phyloP scores from a whole-genome alignment of 2,888 invertebrate species.

The Poecilobothrus nobilitatus region DNA sequence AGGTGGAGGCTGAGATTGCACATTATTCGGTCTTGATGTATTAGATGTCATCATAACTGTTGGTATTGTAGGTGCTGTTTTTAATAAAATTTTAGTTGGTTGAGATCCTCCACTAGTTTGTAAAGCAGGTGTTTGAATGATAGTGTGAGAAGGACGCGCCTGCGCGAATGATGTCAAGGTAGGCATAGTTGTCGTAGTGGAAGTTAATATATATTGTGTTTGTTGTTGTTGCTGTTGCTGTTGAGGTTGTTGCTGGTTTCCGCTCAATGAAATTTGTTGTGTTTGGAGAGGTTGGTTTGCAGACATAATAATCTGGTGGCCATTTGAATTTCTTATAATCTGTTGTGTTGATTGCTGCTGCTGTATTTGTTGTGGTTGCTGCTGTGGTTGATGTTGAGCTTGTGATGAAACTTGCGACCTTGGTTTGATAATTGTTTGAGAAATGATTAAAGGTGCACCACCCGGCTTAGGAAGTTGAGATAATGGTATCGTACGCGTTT shows the following conservation, averaged over 20 bases:
- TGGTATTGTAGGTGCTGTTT: slow-evolving; percentile 40
- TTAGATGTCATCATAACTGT: slow-evolving; percentile 35
- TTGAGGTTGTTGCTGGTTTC: slow-evolving; percentile 15
- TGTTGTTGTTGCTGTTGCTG: slow-evolving; percentile 25
- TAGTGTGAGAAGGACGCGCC: slow-evolving; percentile 31
- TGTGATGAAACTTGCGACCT: slow-evolving; percentile 12
- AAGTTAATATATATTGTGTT: slow-evolving; percentile 38
- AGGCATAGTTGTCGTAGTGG: slow-evolving; percentile 34
- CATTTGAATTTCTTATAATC: slow-evolving; percentile 11
- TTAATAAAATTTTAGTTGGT: slow-evolving; percentile 41
- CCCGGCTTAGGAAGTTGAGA: slow-evolving; percentile 18
- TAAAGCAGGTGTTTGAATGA: slow-evolving; percentile 34
- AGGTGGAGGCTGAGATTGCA: slow-evolving; percentile 40
- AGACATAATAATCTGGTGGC: slow-evolving; percentile 8
- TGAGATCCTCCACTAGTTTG: slow-evolving; percentile 31
- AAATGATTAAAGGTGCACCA: slow-evolving; percentile 40
- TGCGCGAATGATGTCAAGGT: slow-evolving; percentile 39
- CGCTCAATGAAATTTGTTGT: slow-evolving; percentile 16
- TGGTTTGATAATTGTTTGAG: slow-evolving; percentile 43
- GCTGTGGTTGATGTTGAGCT: slow-evolving; percentile 28
- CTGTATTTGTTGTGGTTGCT: slow-evolving; percentile 18
- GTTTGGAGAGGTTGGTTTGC: background rate
- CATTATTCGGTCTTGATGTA: slow-evolving; percentile 14
- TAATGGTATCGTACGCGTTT: slow-evolving; percentile 18
- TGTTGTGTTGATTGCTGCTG: slow-evolving; percentile 17